Base-by-base conservation (phyloP, 2,888 invertebrate genomes). In the Dryocosmus kuriphilus region DNA sequence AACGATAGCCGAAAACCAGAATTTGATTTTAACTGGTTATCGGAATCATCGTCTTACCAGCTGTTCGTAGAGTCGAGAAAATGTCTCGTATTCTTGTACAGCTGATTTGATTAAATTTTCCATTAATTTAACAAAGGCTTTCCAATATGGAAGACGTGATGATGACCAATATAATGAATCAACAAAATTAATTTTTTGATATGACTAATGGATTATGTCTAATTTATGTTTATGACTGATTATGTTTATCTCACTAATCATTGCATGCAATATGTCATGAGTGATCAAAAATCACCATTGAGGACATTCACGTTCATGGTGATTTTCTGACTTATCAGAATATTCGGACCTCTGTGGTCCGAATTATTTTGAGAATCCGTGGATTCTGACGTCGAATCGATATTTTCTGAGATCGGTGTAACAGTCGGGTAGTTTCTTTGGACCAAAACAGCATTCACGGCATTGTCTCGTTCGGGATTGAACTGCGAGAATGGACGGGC, bases 391-490 rank as follows among this genome's bases (percentile, higher is more conserved):
- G 75, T 77, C 6, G 79, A 76, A 27, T 77, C 75, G 6, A 27
- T 22, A 16, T 61, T 77, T 22, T 83, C 82, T 0, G 75, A 61
- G 14, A 74, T 55, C 7, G 77, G 65, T 8, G 85, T 83, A 19
- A 79, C 75, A 32, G 81, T 76, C 8, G 83, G 74, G 57, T 80
- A 81, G 74, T 82, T 85, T 41, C 77, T 76, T 38, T 85, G 84
- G 19, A 83, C 76, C 24, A 86, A 61, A 24, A 79, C 82, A 14
- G 81, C 79, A 79, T 87, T 89, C 35, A 86, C 62, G 6, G 75
- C 83, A 65, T 89, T 89, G 35, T 89, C 89, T 9, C 84, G 67
- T 76, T 88, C 89, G 6, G 79, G 65, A 7, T 82, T 84, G 19
- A 88, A 87, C 76, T 84, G 81, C 5, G 80, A 73, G 61, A 87